Evolutionary conservation across 35 echinoderm and acorn worm species (phyloP), one percentile per base, ranked within the genome.

Genomic region (Heliocidaris erythrogramma): DNA sequence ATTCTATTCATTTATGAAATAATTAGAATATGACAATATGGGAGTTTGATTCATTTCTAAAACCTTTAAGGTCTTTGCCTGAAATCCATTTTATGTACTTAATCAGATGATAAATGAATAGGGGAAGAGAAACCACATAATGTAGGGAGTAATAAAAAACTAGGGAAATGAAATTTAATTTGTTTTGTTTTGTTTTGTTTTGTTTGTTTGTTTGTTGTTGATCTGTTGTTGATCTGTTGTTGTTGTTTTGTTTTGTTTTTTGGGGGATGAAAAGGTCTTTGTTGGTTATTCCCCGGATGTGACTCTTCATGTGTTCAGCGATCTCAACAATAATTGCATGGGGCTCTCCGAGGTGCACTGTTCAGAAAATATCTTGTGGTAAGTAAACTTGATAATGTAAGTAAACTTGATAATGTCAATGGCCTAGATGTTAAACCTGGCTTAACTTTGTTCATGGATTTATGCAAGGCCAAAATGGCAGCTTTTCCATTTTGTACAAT

Each of bases 211-310:
- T n/a, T n/a, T n/a, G n/a, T n/a, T n/a, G n/a, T n/a, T n/a, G n/a
- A n/a, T n/a, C n/a, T n/a, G n/a, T n/a, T n/a, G n/a, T n/a, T n/a
- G n/a, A n/a, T n/a, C n/a, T 42, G 35, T 42, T 42, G 35, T 42
- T 42, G 35, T 42, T 42, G 35, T 42, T 42, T 29, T 84, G 1
- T 84, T 84, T 84, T 14, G 14, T 0, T 1, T 0, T 1, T 0
- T 0, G n/a, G 14, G 69, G 14, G 14, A 4, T 1, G 69, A 4
- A 29, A 31, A 99, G 98, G 98, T 97, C 2, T 99, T 99, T 96
- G 94, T 97, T 88, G 98, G 98, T 65, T 97, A 95, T 53, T 99
- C 97, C 59, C 95, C 92, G 16, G 97, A 99, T 86, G 96, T 97
- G 93, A 95, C 95, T 9, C 90, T 99, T 2, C 86, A 95, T 59